Evolutionary conservation across 2,797 vertebrate species (phyloP).

Genomic region (Pantherophis vulpinus): DNA sequence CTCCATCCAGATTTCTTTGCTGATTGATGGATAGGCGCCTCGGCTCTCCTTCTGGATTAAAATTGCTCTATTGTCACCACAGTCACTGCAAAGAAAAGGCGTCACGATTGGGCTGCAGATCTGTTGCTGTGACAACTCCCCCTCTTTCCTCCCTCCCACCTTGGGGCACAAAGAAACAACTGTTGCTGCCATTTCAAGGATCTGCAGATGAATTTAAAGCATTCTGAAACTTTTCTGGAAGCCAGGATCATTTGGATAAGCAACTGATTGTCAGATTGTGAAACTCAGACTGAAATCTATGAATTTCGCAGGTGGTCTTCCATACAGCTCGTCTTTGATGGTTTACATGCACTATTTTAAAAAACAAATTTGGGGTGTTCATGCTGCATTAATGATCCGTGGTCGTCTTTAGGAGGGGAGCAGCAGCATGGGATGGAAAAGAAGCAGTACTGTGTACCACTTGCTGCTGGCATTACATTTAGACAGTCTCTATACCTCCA

Average conservation of each 20-base stretch:
- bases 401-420: background rate
- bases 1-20: background rate
- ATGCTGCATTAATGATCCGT: background rate
- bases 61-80: background rate
- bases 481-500: background rate
- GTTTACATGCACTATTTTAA: background rate
- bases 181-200: background rate
- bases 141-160: background rate
- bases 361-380: background rate
- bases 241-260: background rate
- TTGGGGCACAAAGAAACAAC: conserved; percentile 8
- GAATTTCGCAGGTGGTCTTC: background rate
- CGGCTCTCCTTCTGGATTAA: background rate
- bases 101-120: background rate
- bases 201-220: background rate
- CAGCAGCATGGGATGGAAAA: background rate
- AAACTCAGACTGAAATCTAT: too few relatives aligned
- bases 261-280: background rate
- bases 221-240: background rate
- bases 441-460: background rate
- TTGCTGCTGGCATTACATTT: background rate
- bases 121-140: conserved; percentile 7
- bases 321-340: background rate
- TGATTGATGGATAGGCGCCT: background rate
- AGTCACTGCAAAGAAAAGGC: background rate